Evolutionary conservation across 1,140 invertebrate genomes (phyloP).

Genomic region (Cotesia vestalis): DNA sequence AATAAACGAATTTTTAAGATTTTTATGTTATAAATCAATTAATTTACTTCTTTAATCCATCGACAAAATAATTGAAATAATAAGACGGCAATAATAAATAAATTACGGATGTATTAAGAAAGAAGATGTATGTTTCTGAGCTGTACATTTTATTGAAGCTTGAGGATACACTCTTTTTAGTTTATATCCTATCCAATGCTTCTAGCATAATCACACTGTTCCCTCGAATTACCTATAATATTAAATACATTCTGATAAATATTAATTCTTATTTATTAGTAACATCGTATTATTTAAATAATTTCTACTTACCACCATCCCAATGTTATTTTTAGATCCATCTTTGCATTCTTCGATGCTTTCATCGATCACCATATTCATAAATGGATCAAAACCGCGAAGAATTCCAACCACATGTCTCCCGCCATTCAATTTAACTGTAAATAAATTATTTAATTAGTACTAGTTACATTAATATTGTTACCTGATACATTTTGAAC

Average conservation of each 20-base stretch:
- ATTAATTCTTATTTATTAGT: slow-evolving; percentile 1
- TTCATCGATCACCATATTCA: slow-evolving; percentile 97
- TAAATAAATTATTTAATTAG: slow-evolving; percentile 38
- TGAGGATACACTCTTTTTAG: neutral
- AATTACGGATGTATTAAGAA: too few relatives aligned
- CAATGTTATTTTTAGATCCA: slow-evolving; percentile 87
- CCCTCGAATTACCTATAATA: slow-evolving; percentile 85
- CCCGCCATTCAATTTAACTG: slow-evolving; percentile 93
- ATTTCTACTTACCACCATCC: slow-evolving; percentile 89
- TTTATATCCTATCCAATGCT: slow-evolving; percentile 83
- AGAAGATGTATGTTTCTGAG: too few relatives aligned
- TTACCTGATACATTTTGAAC: too few relatives aligned
- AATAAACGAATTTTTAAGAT: too few relatives aligned
- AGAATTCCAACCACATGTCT: slow-evolving; percentile 91
- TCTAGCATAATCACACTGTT: slow-evolving; percentile 95
- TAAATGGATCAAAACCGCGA: slow-evolving; percentile 98
- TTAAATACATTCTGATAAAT: slow-evolving; percentile 41
- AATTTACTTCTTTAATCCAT: too few relatives aligned
- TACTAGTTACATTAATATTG: neutral
- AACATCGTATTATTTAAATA: too few relatives aligned
- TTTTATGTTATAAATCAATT: too few relatives aligned
- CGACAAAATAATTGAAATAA: too few relatives aligned
- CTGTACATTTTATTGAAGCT: too few relatives aligned
- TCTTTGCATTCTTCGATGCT: slow-evolving; percentile 90
- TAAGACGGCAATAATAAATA: too few relatives aligned